Conservation (phyloP, 2,888 invertebrate species). For the Crematogaster levior region DNA sequence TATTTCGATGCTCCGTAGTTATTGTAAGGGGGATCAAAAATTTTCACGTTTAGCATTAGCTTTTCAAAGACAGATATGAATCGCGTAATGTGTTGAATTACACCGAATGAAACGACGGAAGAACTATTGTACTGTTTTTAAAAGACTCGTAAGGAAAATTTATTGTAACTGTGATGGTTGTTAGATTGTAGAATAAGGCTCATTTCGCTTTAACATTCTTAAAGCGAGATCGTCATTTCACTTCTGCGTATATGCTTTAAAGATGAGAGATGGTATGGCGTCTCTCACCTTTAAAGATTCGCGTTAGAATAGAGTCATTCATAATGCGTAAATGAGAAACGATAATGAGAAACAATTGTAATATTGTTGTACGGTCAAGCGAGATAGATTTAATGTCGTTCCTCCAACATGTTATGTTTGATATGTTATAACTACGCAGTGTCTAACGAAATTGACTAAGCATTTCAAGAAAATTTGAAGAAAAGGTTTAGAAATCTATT, state of each 20-base stretch:
- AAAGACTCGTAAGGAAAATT: constrained; percentile 25
- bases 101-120: background rate
- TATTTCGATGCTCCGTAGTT: background rate
- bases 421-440: background rate
- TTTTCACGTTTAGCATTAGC: constrained; percentile 5
- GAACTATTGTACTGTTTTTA: background rate
- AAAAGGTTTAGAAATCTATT: background rate
- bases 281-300: no score
- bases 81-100: background rate
- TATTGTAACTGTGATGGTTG: constrained; percentile 34
- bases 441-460: constrained; percentile 3
- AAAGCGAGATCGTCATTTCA: background rate
- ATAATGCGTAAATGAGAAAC: constrained; percentile 8
- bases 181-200: constrained; percentile 19
- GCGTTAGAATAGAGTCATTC: background rate
- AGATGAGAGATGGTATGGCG: background rate
- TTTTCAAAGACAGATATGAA: background rate
- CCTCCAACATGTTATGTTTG: background rate
- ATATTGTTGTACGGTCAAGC: background rate
- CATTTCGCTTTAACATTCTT: constrained; percentile 2
- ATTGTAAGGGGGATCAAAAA: background rate
- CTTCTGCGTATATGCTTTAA: constrained; percentile 4
- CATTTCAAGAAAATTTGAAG: background rate
- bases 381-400: constrained; percentile 2
- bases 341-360: background rate